These are phyloP conservation scores for Elymnias hypermnestra DNA, from an alignment of 1,140 invertebrate genomes.

Conservation along the genomic window DNA sequence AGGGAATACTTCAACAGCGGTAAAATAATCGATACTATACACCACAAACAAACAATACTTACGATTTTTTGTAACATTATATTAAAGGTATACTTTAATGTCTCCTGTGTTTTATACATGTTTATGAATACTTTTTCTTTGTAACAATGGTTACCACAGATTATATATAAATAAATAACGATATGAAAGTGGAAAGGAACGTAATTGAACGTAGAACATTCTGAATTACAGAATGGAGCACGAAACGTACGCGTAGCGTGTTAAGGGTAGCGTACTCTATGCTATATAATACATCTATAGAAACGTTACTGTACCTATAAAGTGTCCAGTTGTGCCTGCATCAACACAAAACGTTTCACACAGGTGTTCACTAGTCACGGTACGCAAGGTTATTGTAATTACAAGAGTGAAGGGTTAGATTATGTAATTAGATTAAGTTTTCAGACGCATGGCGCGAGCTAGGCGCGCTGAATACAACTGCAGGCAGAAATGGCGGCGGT, in stretches of 20 bases:
- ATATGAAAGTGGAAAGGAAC: background rate
- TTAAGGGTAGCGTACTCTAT: constrained; percentile 11
- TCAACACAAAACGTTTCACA: constrained; percentile 23
- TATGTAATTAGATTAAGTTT: constrained; percentile 54
- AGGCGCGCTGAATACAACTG: constrained; percentile 54
- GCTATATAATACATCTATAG: constrained; percentile 12
- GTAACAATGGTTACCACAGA: no score
- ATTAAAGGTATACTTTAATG: no score
- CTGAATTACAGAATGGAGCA: constrained; percentile 10
- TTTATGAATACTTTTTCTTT: no score
- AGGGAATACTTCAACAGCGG: no score
- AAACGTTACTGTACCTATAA: constrained; percentile 25
- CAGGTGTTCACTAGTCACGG: constrained; percentile 22
- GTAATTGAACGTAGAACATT: no score
- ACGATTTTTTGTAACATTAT: no score
- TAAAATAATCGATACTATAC: no score
- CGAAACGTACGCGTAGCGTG: constrained; percentile 26
- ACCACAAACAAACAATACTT: no score
- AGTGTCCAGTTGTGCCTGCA: constrained; percentile 24
- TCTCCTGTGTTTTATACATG: no score
- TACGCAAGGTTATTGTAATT: constrained; percentile 23
- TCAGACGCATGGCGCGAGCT: constrained; percentile 53
- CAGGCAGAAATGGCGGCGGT: constrained; percentile 62
- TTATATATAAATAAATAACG: no score
- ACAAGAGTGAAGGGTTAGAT: constrained; percentile 32